Base-by-base conservation (phyloP, 2,797 vertebrate species). In the Novumbra hubbsi region DNA sequence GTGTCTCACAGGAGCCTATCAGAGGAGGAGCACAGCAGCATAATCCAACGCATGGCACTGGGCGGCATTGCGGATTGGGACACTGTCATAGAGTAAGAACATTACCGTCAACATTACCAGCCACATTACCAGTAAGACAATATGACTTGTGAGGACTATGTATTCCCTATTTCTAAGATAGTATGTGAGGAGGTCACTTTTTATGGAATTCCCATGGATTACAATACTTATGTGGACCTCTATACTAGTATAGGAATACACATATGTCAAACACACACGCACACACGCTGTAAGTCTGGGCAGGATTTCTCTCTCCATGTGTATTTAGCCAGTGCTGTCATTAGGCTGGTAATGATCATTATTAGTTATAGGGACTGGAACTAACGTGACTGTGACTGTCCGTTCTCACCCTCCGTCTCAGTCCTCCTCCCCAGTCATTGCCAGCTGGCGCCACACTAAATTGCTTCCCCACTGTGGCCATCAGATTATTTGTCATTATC, bases 21-120 rank as follows among this genome's bases (percentile, higher is more conserved):
- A 0, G 97, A 98, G 75, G 96, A 98, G 79, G 97, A 98, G 76
- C 96, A 98, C 86, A 93, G 96, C 79, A 94, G 95, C 78, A 98
- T 98, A 83, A 95, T 98, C 74, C 97, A 98, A 72, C 95, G 96
- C 76, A 96, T 98, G 96, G 97, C 98, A 75, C 94, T 98, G 0
- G 97, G 97, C 0, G 93, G 93, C 81, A 98, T 98, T 0, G 94
- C 96, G 0, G 97, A 98, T 79, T 83, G 96, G 4, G 97, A 98
- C 3, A 88, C 94, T 79, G 95, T 98, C 0, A 95, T 95, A 0
- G 97, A 98, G 97, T 98, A 94, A 49, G 96, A 90, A 63, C 60
- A 14, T 34, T 7, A 45, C 41, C 41, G 17, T 45, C n/a, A 12
- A 45, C 41, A 45, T 38, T 3, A 38, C 34, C 34, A 3, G 3